phyloP scores from a whole-genome alignment of 2,113 vertebrate species.

The Dolichallabes microphthalmus region DNA sequence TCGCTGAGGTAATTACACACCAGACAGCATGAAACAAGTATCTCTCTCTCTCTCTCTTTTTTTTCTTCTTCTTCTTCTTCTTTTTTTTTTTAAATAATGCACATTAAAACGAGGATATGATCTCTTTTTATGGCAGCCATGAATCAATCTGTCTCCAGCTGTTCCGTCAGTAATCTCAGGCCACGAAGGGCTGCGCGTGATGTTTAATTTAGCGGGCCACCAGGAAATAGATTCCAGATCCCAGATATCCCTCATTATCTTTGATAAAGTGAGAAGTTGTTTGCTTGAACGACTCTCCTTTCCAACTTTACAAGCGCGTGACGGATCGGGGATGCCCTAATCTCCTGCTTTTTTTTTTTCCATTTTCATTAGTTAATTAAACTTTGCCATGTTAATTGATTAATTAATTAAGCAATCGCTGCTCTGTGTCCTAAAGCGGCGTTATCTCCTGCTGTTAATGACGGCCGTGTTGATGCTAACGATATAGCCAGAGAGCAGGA shows the following conservation, averaged over 20 bases:
- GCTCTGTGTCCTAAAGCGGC: conserved; percentile 29
- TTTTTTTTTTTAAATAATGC: conserved; percentile 42
- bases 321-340: conserved; percentile 6
- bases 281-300: conserved; percentile 32
- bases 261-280: conserved; percentile 47
- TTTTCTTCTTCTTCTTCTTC: background rate
- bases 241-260: conserved; percentile 54
- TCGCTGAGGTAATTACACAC: conserved; percentile 44
- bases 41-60: background rate
- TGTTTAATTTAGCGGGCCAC: conserved; percentile 51
- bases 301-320: conserved; percentile 39
- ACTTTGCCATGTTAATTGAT: conserved; percentile 43
- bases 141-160: conserved; percentile 54
- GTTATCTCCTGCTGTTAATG: conserved; percentile 29
- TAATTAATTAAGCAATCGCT: conserved; percentile 49
- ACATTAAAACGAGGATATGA: conserved; percentile 52
- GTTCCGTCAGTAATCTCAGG: conserved; percentile 44
- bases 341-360: background rate
- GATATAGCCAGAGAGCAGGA: background rate
- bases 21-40: conserved; percentile 32
- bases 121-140: conserved; percentile 45
- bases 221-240: conserved; percentile 48
- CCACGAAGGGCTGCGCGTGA: conserved; percentile 8
- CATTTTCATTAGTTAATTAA: conserved; percentile 19
- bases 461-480: conserved; percentile 4